Evolutionary conservation across 2,888 invertebrate species (phyloP).

Genomic region (Abrostola triplasia): DNA sequence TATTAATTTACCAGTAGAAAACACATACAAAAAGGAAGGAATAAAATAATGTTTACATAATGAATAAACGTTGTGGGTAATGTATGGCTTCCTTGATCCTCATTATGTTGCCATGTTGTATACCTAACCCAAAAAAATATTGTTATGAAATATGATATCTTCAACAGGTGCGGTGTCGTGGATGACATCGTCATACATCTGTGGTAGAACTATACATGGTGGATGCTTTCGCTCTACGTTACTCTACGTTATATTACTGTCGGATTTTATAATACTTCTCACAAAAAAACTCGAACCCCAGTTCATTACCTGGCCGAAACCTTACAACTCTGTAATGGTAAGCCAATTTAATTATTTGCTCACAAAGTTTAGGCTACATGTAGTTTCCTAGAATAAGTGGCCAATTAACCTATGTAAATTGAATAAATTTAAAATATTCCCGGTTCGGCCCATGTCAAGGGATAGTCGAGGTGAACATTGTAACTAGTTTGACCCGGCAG

Average conservation of each 20-base stretch:
- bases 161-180: neutral
- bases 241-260: neutral
- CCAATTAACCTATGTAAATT: slow-evolving; percentile 77
- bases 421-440: slow-evolving; percentile 80
- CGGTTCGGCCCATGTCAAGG: slow-evolving; percentile 65
- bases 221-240: slow-evolving; percentile 1
- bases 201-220: neutral
- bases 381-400: slow-evolving; percentile 65
- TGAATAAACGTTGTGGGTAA: too few species aligned
- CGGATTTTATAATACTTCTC: slow-evolving; percentile 10
- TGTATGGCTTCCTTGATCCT: too few species aligned
- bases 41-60: too few species aligned
- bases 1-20: too few species aligned
- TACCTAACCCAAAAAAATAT: too few species aligned
- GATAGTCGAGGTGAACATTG: slow-evolving; percentile 71
- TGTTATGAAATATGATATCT: too few species aligned
- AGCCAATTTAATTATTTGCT: slow-evolving; percentile 40
- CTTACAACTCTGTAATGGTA: slow-evolving; percentile 20
- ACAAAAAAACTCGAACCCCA: neutral
- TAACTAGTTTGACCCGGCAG: slow-evolving; percentile 71
- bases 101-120: too few species aligned
- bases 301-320: neutral
- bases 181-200: neutral
- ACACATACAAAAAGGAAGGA: too few species aligned
- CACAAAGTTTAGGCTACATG: slow-evolving; percentile 51